Base-by-base conservation (phyloP, 2,113 vertebrate species). In the Columba janthina region DNA sequence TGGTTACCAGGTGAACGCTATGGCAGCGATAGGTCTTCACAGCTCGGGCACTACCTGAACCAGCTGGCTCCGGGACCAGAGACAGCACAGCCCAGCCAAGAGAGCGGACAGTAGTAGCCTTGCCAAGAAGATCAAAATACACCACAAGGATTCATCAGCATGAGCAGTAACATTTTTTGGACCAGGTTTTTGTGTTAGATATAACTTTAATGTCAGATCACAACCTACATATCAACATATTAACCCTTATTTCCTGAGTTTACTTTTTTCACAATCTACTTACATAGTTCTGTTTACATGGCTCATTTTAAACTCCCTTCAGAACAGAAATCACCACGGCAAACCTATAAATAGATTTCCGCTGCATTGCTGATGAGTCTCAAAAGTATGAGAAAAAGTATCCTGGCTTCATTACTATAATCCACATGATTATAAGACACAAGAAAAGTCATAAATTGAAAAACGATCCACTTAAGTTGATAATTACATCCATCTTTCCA, bases 261-360 rank as follows among this genome's bases (percentile, higher is more conserved):
- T 60, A 87, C 71, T 69, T 85, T 50, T 58, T 70, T 51, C 81
- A 91, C 87, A 65, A 71, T 94, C 3, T 5, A 53, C 74, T 95
- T 79, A 46, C 11, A 85, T 6, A 74, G n/a, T 51, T 95, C 46
- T 91, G 78, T 82, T 96, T 85, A 80, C 0, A 1, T 48, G 88
- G 79, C 32, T 91, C 62, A 53, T 70, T 88, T 88, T 83, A 73
- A 88, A 51, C 36, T 94, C 93, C 66, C 64, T 64, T 62, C 75
- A 91, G 61, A 89, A 46, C 46, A 88, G 66, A 79, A 95, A 89
- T 79, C 70, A 79, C 38, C 91, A 85, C 62, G 90, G 71, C 78
- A 88, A 96, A 76, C 14, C 87, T 95, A 93, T 90, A 95, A 95
- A 96, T 96, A 96, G 96, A 97, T 73, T 94, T 92, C 91, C 50